Evolutionary conservation across 2,113 vertebrate species (phyloP), one percentile per base, ranked within the genome.

Genomic region (Sebastes schlegelii): DNA sequence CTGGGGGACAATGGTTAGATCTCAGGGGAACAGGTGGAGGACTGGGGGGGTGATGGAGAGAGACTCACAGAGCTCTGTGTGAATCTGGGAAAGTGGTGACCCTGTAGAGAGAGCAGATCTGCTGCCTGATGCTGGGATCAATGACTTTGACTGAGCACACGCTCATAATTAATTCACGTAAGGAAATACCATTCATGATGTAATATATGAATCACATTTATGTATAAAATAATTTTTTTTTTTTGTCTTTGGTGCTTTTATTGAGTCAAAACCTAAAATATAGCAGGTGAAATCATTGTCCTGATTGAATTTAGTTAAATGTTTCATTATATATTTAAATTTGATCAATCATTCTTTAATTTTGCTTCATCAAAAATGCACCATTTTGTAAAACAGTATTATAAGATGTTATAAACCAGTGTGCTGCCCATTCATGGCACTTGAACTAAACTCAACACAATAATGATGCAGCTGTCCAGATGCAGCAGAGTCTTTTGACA

Each of bases 11-110:
- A 65, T 76, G 13, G 60, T 43, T 52, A 42, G 23, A 52, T 64
- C 75, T 91, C 85, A 82, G 76, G 91, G 88, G 87, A 91, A 71
- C 90, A 93, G 92, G 86, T 90, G 90, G 80, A 74, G 81, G 80
- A 67, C 74, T 80, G 79, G 79, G 80, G 67, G 68, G 21, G 57
- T 60, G 57, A 60, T 67, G 65, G 65, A 88, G 86, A 89, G 83
- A 75, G 83, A 79, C 58, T 92, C 77, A 65, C 62, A 77, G 85
- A 64, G 62, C 55, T 63, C 63, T 89, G 80, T 84, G 88, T 88
- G 85, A 81, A 86, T 91, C 77, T 94, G 93, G 89, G 93, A 94
- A 23, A 23, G 19, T 54, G 52, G 6, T 17, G 48, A 49, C 48
- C 48, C 48, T 49, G 48, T 13, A 69, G 79, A 77, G 85, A 80